These are phyloP conservation scores for Teleogryllus oceanicus DNA, from an alignment of 2,888 invertebrate species.

Conservation along the genomic window DNA sequence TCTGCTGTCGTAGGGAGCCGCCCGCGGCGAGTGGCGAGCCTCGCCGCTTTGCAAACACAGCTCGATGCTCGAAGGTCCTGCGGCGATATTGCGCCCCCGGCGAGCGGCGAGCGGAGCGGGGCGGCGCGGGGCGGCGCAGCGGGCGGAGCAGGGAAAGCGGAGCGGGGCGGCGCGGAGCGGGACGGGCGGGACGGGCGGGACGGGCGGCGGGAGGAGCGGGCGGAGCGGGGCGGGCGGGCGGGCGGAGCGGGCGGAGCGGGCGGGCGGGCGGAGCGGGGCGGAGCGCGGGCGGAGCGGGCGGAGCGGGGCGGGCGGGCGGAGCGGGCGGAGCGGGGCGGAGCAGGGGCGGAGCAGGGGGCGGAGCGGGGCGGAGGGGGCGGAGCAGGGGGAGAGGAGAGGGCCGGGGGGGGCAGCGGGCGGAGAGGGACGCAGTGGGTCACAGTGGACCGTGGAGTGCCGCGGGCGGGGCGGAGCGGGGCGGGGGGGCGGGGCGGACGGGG, in stretches of 20 bases:
- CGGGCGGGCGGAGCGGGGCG: no score
- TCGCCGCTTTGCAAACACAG: not conserved
- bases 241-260: not conserved
- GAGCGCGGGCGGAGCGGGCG: not conserved
- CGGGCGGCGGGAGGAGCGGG: not conserved
- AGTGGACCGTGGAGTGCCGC: no score
- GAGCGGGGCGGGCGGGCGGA: not conserved
- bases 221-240: not conserved
- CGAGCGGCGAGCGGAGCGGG: not conserved
- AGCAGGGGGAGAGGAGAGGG: no score
- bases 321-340: not conserved
- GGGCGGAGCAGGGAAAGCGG: no score
- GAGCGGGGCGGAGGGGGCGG: not conserved
- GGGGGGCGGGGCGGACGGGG: no score
- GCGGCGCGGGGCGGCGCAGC: no score
- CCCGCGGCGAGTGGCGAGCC: not conserved
- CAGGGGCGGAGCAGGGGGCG: not conserved
- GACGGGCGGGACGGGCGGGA: no score
- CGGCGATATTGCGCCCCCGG: constrained; percentile 3
- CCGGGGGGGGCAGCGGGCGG: no score
- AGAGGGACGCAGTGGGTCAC: no score
- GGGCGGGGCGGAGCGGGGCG: no score
- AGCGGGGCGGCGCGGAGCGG: no score
- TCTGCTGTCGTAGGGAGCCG: not conserved
- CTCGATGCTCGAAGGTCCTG: not conserved